Evolutionary conservation across 1,140 invertebrate genomes (phyloP).

Genomic region (Leptinotarsa undecemlineata): DNA sequence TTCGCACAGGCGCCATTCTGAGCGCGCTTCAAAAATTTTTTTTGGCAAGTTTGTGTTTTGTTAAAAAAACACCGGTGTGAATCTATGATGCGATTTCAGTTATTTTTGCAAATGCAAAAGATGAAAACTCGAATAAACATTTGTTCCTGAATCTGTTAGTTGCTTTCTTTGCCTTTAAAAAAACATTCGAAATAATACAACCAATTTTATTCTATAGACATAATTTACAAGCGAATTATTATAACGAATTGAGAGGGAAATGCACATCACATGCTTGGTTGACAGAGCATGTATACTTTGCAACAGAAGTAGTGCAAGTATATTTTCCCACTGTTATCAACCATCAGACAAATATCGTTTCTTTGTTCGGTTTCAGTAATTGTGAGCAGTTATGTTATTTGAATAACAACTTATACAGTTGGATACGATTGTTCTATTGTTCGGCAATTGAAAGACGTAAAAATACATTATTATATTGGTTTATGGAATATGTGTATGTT

Average conservation of each 20-base stretch:
- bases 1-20: no score
- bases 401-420: background rate
- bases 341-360: constrained; percentile 6
- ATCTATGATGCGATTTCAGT: no score
- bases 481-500: background rate
- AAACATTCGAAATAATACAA: no score
- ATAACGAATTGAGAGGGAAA: background rate
- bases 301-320: constrained; percentile 20
- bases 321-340: constrained; percentile 33
- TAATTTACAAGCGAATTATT: no score
- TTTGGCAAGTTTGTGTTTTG: no score
- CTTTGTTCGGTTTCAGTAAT: background rate
- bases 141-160: no score
- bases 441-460: background rate
- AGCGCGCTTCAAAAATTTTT: no score
- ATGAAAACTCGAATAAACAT: no score
- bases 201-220: no score
- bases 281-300: constrained; percentile 27
- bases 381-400: background rate
- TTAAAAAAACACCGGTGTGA: no score
- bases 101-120: no score
- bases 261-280: constrained; percentile 31
- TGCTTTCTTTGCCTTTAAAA: no score
- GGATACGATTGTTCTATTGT: background rate
- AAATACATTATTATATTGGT: background rate